Percentiles rank a stretch among this genome's conserved stretches.
phyloP scores from a whole-genome alignment of 2,113 vertebrate species.

The Arizona elegans region DNA sequence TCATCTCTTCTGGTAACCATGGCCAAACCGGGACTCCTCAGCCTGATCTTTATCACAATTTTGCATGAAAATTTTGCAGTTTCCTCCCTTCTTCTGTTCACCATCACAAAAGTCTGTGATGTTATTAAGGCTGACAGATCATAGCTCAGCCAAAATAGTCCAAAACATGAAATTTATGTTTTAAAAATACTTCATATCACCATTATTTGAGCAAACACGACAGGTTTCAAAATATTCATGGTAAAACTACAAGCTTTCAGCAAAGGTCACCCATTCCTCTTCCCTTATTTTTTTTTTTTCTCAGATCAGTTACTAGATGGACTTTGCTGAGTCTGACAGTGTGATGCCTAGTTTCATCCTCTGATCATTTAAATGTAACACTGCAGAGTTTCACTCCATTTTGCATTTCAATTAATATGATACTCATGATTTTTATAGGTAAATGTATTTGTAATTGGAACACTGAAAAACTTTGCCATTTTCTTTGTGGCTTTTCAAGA shows the following conservation, averaged over 20 bases:
- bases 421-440: constrained; percentile 64
- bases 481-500: constrained; percentile 93
- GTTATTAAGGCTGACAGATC: background rate
- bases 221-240: background rate
- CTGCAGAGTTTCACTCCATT: background rate
- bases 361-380: background rate
- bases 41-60: background rate
- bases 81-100: background rate
- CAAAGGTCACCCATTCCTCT: background rate
- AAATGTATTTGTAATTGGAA: constrained; percentile 87
- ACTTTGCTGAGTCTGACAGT: background rate
- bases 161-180: background rate
- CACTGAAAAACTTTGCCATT: constrained; percentile 87
- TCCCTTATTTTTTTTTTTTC: background rate
- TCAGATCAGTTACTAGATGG: background rate
- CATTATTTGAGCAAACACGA: background rate
- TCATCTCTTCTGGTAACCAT: background rate
- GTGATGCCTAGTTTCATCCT: background rate
- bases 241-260: background rate
- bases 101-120: background rate
- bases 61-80: background rate
- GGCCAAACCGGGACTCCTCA: background rate
- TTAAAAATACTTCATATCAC: background rate
- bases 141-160: background rate
- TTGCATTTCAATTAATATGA: background rate